Base-by-base conservation (phyloP, 2,888 invertebrate genomes). In the Chaetoderma sp. region DNA sequence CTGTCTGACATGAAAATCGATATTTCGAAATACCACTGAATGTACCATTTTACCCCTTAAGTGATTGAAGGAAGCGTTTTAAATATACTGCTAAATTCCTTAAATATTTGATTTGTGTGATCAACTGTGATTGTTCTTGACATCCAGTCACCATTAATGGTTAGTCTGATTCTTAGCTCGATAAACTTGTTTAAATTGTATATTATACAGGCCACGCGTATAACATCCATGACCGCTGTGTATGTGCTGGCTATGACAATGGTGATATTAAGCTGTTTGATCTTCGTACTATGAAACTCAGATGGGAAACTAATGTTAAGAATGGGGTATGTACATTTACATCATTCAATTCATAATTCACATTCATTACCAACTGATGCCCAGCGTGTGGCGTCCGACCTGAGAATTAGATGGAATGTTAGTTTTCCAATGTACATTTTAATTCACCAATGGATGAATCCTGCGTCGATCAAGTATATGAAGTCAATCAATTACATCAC, bases 241-340 rank as follows among this genome's bases (percentile, higher is more conserved):
- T 98, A 0, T 93, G 92, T 28, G 94, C 96, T 10, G 98, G 98
- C 1, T 98, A 96, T 81, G 97, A 98, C 82, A 98, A 98, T 85
- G 98, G 98, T 0, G 98, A 98, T 82, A 87, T 98, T 1, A 98
- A 97, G 87, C 90, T 98, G 88, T 97, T 95, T 84, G 96, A 98
- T 85, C 88, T 98, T 28, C 90, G 92, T 66, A 91, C 91, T 4
- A 93, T 96, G 92, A 89, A 91, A 0, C 87, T 96, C 0, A 88
- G 91, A 79, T 98, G 96, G 96, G 96, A 97, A 82, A 93, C 93
- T 56, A 95, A 96, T 85, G 88, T 96, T 47, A 94, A 93, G 83
- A 96, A 96, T 89, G 97, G 97, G 75, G 87, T 87, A 80, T 75
- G 81, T 69, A n/a, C n/a, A n/a, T 18, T 18, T 23, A 8, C 30